Conservation (phyloP, 2,113 vertebrate species). For the Seriola rivoliana region DNA sequence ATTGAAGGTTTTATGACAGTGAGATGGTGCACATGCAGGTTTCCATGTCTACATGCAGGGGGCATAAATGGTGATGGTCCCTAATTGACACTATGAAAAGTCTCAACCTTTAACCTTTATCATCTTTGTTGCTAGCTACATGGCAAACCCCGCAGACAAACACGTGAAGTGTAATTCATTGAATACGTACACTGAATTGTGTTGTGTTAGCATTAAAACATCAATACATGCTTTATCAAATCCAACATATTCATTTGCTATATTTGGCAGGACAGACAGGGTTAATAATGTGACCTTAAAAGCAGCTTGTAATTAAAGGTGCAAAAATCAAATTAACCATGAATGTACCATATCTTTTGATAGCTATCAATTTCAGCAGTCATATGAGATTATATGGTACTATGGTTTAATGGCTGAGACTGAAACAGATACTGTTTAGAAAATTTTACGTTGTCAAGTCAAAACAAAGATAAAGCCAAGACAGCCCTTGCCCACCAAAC, state of each 20-base stretch:
- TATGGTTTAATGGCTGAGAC: background rate
- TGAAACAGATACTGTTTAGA: background rate
- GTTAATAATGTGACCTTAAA: slow-evolving; percentile 23
- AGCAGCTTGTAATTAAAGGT: slow-evolving; percentile 23
- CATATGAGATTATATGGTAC: slow-evolving; percentile 10
- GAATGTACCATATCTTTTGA: slow-evolving; percentile 14
- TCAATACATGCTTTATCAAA: background rate
- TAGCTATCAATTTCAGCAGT: slow-evolving; percentile 10
- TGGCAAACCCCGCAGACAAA: background rate
- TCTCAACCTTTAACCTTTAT: background rate
- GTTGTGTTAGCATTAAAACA: background rate
- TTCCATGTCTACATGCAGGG: background rate
- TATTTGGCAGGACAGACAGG: background rate
- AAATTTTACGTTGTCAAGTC: background rate
- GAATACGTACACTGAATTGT: background rate
- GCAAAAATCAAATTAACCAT: slow-evolving; percentile 29
- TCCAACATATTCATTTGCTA: background rate
- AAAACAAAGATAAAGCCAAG: background rate
- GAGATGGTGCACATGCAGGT: slow-evolving; percentile 13
- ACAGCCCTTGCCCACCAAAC: background rate
- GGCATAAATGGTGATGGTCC: background rate
- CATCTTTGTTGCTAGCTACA: background rate
- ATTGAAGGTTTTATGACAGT: background rate
- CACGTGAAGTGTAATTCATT: background rate
- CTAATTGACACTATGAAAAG: background rate